A percentile compares a stretch with the other conserved stretches of the same genome.
phyloP scores from a whole-genome alignment of 2,113 vertebrate genomes.

The Nerophis ophidion region DNA sequence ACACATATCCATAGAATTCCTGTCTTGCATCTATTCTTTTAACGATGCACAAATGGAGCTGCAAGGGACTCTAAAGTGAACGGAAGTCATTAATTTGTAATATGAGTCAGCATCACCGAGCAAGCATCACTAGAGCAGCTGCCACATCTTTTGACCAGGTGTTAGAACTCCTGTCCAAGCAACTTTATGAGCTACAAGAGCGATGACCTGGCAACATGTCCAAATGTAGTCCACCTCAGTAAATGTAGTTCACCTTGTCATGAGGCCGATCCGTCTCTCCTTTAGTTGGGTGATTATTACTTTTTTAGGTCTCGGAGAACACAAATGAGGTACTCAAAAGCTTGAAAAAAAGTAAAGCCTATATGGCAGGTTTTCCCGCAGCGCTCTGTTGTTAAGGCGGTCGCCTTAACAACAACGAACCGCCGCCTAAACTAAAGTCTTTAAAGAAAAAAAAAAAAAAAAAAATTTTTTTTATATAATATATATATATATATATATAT shows the following conservation, averaged over 20 bases:
- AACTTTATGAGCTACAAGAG: neutral
- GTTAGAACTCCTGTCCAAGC: neutral
- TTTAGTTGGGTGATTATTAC: neutral
- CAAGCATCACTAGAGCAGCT: conserved; percentile 10
- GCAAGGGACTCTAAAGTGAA: neutral
- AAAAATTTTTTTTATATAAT: too few species aligned
- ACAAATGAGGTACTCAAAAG: conserved; percentile 12
- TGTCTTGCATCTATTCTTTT: conserved; percentile 27
- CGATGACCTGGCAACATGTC: neutral
- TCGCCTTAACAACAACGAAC: too few species aligned
- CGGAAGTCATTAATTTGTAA: neutral
- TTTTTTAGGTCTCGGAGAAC: neutral
- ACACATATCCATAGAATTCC: neutral
- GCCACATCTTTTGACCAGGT: neutral
- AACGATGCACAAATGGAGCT: conserved; percentile 28
- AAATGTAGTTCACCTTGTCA: neutral
- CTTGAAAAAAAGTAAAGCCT: conserved; percentile 15
- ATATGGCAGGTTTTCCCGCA: too few species aligned
- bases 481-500: too few species aligned
- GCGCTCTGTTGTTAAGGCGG: too few species aligned
- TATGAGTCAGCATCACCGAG: neutral
- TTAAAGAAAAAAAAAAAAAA: too few species aligned
- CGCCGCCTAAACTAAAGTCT: too few species aligned
- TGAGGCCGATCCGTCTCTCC: neutral
- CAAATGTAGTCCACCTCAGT: conserved; percentile 2